Base-by-base conservation (phyloP, 2,797 vertebrate genomes). In the Gymnoscopelus microlampas region DNA sequence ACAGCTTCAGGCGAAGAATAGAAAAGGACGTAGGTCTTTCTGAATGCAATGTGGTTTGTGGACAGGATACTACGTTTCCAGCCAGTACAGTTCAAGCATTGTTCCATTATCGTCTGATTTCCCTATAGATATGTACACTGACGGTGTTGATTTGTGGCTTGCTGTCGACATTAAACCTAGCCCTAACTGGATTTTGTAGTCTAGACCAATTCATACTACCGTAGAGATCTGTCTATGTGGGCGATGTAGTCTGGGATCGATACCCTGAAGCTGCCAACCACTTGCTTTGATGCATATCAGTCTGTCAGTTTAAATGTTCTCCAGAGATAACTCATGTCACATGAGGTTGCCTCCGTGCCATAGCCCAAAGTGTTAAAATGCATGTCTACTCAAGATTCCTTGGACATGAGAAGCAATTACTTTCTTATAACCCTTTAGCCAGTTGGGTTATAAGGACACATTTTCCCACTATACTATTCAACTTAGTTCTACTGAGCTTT, bases 401-500 rank as follows among this genome's bases (percentile, higher is more conserved):
- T 68, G 54, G 74, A 82, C 82, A 78, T 19, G 0, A 11, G 3
- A 50, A 50, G 10, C 14, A 14, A 32, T 47, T 44, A 5, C 59
- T 56, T 53, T 74, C 35, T 62, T 51, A 76, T 77, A 58, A 9
- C 81, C 32, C 11, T 1, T 24, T 35, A 5, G 1, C 80, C 39
- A 44, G 50, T 51, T 51, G 50, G 4, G 48, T 35, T 35, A 35
- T 35, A 35, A 35, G 32, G 39, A 44, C 39, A 44, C 39, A 44
- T 80, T 74, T 75, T 57, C 65, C 67, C 60, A 73, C 63, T 58
- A 73, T 58, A 0, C 10, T 84, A 74, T 88, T 78, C 24, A 71
- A 86, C 89, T 77, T 74, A 62, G 12, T 58, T 71, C 74, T 59
- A 66, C 53, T 35, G 50, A 8, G 70, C 64, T 57, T 86, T 89